Conservation (phyloP, 2,888 invertebrate genomes). For the Myopa tessellatipennis region DNA sequence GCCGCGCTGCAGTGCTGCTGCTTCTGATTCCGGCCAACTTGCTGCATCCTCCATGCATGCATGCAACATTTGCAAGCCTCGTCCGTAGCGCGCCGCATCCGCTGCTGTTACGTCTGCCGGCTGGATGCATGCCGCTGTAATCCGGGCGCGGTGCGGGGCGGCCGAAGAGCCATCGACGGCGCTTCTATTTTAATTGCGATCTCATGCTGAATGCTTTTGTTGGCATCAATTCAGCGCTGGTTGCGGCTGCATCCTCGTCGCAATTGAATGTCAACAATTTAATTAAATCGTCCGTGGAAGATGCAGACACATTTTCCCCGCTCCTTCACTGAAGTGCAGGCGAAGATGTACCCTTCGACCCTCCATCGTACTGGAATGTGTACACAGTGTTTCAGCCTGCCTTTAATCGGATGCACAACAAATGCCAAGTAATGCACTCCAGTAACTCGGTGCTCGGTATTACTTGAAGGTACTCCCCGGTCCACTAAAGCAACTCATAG, state of each 20-base stretch:
- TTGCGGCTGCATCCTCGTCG: background rate
- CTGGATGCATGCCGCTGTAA: background rate
- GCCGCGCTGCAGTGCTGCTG: background rate
- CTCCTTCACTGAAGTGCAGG: background rate
- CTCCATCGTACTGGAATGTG: background rate
- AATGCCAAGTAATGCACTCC: background rate
- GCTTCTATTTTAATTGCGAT: constrained; percentile 36
- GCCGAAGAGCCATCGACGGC: background rate
- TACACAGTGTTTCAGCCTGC: background rate
- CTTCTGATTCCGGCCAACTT: constrained; percentile 12
- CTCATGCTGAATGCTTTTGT: constrained; percentile 28
- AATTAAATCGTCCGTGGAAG: constrained; percentile 59
- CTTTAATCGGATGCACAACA: background rate
- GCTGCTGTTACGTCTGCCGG: background rate
- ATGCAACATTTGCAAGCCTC: constrained; percentile 27
- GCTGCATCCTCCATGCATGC: constrained; percentile 22
- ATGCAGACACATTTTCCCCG: constrained; percentile 31
- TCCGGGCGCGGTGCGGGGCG: background rate
- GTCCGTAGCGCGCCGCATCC: constrained; percentile 6
- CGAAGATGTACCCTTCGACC: too few relatives aligned
- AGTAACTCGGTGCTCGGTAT: background rate
- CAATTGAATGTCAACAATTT: constrained; percentile 54
- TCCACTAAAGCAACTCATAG: too few relatives aligned
- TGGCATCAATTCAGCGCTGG: constrained; percentile 20
- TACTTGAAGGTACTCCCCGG: background rate